phyloP scores from a whole-genome alignment of 2,888 invertebrate genomes.

The Nemotelus pantherinus region DNA sequence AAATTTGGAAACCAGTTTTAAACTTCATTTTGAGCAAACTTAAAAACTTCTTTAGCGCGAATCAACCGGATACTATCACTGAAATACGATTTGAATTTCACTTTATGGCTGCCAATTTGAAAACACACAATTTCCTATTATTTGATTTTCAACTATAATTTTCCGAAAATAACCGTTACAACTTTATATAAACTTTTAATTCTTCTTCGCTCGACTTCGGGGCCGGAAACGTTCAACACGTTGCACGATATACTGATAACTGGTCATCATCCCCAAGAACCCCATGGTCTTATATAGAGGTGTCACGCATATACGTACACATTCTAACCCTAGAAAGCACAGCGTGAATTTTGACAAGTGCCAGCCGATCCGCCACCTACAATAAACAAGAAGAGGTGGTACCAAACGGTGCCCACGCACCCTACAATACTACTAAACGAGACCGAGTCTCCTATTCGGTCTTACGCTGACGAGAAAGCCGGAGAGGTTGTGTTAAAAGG shows the following conservation, averaged over 20 bases:
- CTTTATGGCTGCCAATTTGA: no score
- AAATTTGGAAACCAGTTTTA: conserved; percentile 39
- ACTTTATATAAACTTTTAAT: no score
- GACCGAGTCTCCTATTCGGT: no score
- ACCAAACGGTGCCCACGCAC: conserved; percentile 18
- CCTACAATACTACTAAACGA: no score
- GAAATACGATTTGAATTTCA: no score
- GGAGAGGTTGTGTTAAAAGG: no score
- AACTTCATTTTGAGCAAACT: conserved; percentile 29
- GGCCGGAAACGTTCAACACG: conserved; percentile 32
- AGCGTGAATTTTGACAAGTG: background rate
- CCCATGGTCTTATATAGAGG: conserved; percentile 41
- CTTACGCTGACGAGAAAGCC: no score
- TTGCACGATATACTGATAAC: conserved; percentile 43
- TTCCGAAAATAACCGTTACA: no score
- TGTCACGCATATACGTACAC: conserved; percentile 12
- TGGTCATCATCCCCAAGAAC: conserved; percentile 41
- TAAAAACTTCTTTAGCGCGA: background rate
- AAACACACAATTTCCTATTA: no score
- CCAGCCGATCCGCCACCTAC: conserved; percentile 14
- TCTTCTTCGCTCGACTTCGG: background rate
- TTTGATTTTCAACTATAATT: no score
- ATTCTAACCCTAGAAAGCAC: conserved; percentile 36
- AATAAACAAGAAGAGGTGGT: conserved; percentile 1
- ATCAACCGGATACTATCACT: no score